Evolutionary conservation across 2,113 vertebrate genomes (phyloP).

Genomic region (Phyllopteryx taeniolatus): DNA sequence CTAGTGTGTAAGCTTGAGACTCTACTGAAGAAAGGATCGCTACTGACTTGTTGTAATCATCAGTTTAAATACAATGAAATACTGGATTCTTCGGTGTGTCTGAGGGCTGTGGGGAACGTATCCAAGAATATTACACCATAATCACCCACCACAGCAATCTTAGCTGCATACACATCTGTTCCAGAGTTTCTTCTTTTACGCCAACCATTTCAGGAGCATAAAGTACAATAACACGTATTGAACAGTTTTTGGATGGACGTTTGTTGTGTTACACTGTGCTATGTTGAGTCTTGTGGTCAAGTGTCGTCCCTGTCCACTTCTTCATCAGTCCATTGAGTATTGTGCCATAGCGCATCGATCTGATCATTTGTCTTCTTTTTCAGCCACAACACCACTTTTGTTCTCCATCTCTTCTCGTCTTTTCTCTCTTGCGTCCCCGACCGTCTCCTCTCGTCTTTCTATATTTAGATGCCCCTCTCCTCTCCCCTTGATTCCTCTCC

Average conservation of each 20-base stretch:
- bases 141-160: too few relatives aligned
- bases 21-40: too few relatives aligned
- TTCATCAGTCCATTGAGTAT: conserved; percentile 24
- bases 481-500: conserved; percentile 64
- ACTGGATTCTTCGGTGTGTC: too few relatives aligned
- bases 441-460: conserved; percentile 51
- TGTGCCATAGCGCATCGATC: conserved; percentile 25
- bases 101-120: too few relatives aligned
- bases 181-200: neutral
- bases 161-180: too few relatives aligned
- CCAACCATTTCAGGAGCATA: neutral
- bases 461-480: conserved; percentile 69
- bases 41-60: too few relatives aligned
- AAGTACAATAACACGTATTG: conserved; percentile 5
- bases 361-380: neutral
- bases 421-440: conserved; percentile 21
- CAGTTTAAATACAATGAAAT: too few relatives aligned
- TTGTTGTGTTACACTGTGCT: conserved; percentile 28
- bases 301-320: conserved; percentile 28
- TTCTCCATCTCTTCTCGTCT: conserved; percentile 19
- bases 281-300: conserved; percentile 22
- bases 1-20: too few relatives aligned
- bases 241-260: conserved; percentile 31
- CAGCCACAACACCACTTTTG: conserved; percentile 21
- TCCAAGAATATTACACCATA: too few relatives aligned